phyloP scores from a whole-genome alignment of 2,888 invertebrate genomes.

The Mythimna ferrago region DNA sequence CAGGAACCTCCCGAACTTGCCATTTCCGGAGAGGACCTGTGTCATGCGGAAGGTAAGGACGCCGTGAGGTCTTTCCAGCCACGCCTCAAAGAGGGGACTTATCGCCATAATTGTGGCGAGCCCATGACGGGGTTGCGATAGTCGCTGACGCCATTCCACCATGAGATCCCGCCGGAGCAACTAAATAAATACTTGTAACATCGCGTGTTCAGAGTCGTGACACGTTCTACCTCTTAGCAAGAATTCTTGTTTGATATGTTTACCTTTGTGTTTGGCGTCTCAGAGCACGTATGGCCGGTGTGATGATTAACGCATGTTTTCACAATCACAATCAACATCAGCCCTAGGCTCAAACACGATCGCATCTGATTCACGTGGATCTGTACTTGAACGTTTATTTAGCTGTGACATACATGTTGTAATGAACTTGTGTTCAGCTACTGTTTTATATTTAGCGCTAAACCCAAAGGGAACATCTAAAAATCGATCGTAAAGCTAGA shows the following conservation, averaged over 20 bases:
- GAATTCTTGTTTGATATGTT: slow-evolving; percentile 62
- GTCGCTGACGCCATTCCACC: too few species aligned
- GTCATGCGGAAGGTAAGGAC: too few species aligned
- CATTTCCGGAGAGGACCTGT: too few species aligned
- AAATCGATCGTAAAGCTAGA: slow-evolving; percentile 21
- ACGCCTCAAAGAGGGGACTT: too few species aligned
- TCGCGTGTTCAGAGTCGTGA: slow-evolving; percentile 53
- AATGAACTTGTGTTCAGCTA: slow-evolving; percentile 36
- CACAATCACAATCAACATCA: slow-evolving; percentile 21
- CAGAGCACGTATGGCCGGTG: slow-evolving; percentile 55
- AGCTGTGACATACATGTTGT: slow-evolving; percentile 33
- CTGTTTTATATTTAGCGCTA: slow-evolving; percentile 47
- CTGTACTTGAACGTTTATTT: slow-evolving; percentile 43
- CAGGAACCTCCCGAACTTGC: too few species aligned
- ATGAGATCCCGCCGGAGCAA: too few species aligned
- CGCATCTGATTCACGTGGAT: slow-evolving; percentile 50
- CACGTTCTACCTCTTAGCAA: slow-evolving; percentile 62
- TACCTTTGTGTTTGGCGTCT: slow-evolving; percentile 55
- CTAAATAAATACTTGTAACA: slow-evolving; percentile 36
- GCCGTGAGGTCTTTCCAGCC: too few species aligned
- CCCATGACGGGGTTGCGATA: too few species aligned
- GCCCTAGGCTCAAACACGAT: slow-evolving; percentile 30
- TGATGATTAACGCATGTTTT: slow-evolving; percentile 52
- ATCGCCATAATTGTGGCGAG: too few species aligned
- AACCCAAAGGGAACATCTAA: slow-evolving; percentile 22